Percentiles rank a stretch among this genome's conserved stretches.
phyloP scores from a whole-genome alignment of 35 echinoderm and acorn worm genomes.

The Ophiothrix spiculata region DNA sequence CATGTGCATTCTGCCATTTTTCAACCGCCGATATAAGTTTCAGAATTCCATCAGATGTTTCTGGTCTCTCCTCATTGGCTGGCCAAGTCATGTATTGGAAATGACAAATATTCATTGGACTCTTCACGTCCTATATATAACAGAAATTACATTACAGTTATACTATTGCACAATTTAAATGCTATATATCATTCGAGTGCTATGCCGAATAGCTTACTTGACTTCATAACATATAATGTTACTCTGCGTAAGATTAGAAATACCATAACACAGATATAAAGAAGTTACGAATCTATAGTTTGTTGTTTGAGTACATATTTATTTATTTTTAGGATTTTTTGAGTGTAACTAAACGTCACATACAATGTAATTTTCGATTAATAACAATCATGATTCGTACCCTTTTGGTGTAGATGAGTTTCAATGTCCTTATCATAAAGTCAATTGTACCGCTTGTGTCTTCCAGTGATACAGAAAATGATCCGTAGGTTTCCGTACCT shows the following conservation, averaged over 20 bases:
- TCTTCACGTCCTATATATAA: constrained; percentile 15
- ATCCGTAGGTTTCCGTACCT: not conserved
- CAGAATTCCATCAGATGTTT: not conserved
- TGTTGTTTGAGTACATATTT: no score
- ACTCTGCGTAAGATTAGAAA: no score
- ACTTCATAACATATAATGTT: no score
- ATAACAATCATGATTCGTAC: not conserved
- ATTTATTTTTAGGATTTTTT: no score
- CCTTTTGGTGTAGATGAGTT: not conserved
- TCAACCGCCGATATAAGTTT: constrained; percentile 24
- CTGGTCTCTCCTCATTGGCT: not conserved
- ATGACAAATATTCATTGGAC: not conserved
- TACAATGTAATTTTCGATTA: no score
- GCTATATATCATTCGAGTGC: no score
- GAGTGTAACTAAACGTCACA: no score
- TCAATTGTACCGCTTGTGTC: not conserved
- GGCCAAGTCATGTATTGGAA: constrained; percentile 43
- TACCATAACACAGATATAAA: no score
- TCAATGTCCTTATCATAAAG: not conserved
- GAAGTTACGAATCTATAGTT: no score
- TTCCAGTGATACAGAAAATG: not conserved
- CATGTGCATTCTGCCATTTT: not conserved
- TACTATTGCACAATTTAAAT: not conserved
- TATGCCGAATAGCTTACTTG: no score
- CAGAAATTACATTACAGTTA: not conserved